A percentile compares a stretch with the other conserved stretches of the same genome.
These are phyloP conservation scores for Antedon mediterranea DNA, from an alignment of 53 echinoderm and acorn worm species.

Conservation along the genomic window DNA sequence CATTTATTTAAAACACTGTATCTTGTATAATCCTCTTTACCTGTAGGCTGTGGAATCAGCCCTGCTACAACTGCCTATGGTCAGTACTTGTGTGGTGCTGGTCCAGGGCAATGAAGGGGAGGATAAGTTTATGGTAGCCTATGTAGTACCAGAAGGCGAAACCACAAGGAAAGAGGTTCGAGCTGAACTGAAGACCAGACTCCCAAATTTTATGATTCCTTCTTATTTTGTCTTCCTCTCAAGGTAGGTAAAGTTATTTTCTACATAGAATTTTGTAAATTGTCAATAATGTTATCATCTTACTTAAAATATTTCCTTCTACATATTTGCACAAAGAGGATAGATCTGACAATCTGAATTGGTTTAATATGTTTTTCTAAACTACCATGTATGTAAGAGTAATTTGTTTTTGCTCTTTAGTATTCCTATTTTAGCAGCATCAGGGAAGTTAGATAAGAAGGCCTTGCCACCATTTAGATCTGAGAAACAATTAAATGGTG, in stretches of 20 bases:
- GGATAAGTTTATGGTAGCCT: conserved; percentile 36
- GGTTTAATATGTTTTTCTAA: too few relatives aligned
- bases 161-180: conserved; percentile 30
- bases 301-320: background rate
- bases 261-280: too few relatives aligned
- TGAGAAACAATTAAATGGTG: background rate
- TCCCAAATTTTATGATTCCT: conserved; percentile 29
- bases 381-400: too few relatives aligned
- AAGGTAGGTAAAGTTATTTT: too few relatives aligned
- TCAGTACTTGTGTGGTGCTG: conserved; percentile 21
- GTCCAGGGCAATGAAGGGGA: conserved; percentile 33
- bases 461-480: conserved; percentile 18
- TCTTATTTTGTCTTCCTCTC: conserved; percentile 27
- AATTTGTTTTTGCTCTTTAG: conserved; percentile 1
- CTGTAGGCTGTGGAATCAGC: conserved; percentile 37
- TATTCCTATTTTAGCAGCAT: conserved; percentile 28
- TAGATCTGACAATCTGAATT: too few relatives aligned
- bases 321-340: background rate
- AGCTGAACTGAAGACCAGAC: conserved; percentile 24
- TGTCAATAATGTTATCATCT: background rate
- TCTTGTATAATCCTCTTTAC: background rate
- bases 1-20: background rate
- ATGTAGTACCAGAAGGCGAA: conserved; percentile 25
- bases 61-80: conserved; percentile 21
- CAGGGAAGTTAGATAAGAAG: conserved; percentile 40